A percentile compares a stretch with the other conserved stretches of the same genome.
phyloP scores from a whole-genome alignment of 2,797 vertebrate genomes.

The Macrochelys suwanniensis region DNA sequence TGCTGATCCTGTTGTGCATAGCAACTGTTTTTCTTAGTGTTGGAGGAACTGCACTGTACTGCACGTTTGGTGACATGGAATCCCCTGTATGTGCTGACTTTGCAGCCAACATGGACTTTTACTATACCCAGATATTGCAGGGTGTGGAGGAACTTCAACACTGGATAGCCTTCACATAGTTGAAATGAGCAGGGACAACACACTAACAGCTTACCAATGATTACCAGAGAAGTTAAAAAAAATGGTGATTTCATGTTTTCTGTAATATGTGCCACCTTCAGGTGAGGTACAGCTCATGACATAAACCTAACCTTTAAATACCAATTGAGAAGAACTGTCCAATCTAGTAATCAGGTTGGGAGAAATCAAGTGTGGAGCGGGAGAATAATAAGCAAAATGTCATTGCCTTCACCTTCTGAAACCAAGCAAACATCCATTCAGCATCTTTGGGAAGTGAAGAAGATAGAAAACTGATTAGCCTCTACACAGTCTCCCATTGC shows the following conservation, averaged over 20 bases:
- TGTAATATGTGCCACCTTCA: conserved; percentile 33
- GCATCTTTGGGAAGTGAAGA: conserved; percentile 17
- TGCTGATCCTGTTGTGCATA: conserved; percentile 92
- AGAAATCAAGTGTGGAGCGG: conserved; percentile 29
- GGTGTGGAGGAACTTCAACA: conserved; percentile 86
- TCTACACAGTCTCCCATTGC: conserved; percentile 29
- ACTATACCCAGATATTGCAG: conserved; percentile 84
- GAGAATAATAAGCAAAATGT: conserved; percentile 9
- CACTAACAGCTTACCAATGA: background rate
- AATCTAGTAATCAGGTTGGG: conserved; percentile 38
- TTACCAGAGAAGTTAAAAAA: conserved; percentile 42
- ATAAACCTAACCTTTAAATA: conserved; percentile 37
- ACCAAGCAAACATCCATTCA: conserved; percentile 26
- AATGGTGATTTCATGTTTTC: conserved; percentile 60
- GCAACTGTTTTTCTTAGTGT: conserved; percentile 94
- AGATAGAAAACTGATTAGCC: conserved; percentile 33
- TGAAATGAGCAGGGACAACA: background rate
- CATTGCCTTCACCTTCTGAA: conserved; percentile 34
- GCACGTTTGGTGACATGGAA: conserved; percentile 90
- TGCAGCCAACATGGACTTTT: conserved; percentile 92
- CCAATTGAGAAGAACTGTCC: conserved; percentile 41
- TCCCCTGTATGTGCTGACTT: conserved; percentile 95
- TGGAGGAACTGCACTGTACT: conserved; percentile 94
- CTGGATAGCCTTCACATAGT: conserved; percentile 89
- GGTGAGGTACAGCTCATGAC: conserved; percentile 27